Base-by-base conservation (phyloP, 2,797 vertebrate species). In the Diplodus puntazzo region DNA sequence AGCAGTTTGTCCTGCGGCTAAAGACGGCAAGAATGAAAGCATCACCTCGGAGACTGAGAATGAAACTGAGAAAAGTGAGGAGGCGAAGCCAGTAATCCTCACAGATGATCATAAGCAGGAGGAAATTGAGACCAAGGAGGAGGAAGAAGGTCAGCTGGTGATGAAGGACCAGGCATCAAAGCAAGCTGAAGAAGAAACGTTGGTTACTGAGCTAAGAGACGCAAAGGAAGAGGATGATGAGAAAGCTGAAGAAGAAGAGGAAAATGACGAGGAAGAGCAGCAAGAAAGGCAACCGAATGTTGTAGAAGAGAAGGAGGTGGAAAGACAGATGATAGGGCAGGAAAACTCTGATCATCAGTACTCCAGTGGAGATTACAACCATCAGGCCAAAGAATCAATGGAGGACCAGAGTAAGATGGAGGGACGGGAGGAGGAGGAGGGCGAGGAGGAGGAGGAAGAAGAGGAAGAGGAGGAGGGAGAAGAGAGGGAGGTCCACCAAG, bases 291-390 rank as follows among this genome's bases (percentile, higher is more conserved):
- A 79, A 2, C 73, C 82, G 1, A 64, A 79, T 21, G 65, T 75
- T 1, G 78, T 82, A 12, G 77, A 84, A 12, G 78, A 90, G 21
- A 90, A 73, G 12, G 83, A 78, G 21, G 74, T 72, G n/a, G 90
- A 89, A 62, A 91, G 89, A 59, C 93, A 87, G 53, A 81, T 86
- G 49, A 73, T 90, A 2, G 90, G 80, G 62, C 95, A 95, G 89
- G 92, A 95, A 83, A 96, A 95, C 86, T 93, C 93, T 7, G 96
- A 96, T 73, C 96, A 96, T 77, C 95, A 95, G 73, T 96, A 96
- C 88, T 96, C 94, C 69, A 96, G 95, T 53, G 96, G 95, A 50
- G 94, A 94, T 82, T 94, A 93, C 71, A 92, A 85, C 83, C 87
- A 93, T 60, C 89, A 91, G 78, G 83, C 86, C 86, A 95, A 94